Conservation (phyloP, 92 coral and sea anemone genomes). For the Metridium senile region DNA sequence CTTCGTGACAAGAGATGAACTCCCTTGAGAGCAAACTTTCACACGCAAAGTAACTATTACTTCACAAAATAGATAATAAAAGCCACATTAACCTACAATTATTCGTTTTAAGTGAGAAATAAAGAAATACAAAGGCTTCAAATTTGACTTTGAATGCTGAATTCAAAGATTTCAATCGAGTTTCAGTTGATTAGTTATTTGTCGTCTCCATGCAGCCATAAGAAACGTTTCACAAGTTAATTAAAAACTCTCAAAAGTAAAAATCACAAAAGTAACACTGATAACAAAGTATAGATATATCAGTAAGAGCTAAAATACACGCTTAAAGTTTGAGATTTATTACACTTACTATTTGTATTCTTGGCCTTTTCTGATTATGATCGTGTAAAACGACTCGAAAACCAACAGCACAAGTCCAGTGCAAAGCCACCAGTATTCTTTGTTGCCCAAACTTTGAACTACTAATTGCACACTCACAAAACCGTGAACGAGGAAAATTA, state of each 20-base stretch:
- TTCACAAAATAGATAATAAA: background rate
- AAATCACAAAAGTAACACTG: no score
- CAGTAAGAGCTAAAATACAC: no score
- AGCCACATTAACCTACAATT: background rate
- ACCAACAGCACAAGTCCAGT: constrained; percentile 75
- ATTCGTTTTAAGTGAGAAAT: background rate
- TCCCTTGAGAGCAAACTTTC: background rate
- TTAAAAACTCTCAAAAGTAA: no score
- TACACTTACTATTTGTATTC: constrained; percentile 99
- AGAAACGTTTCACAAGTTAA: no score
- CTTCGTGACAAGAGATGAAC: background rate
- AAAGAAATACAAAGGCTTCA: background rate
- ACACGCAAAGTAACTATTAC: background rate
- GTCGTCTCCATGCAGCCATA: no score
- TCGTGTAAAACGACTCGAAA: constrained; percentile 81
- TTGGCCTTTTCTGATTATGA: constrained; percentile 80
- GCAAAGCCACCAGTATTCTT: constrained; percentile 78
- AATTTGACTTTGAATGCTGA: background rate
- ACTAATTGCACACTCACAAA: constrained; percentile 65
- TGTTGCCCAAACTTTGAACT: constrained; percentile 24
- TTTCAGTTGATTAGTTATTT: no score
- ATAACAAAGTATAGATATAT: no score
- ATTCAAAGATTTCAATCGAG: no score
- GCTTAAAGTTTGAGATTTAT: no score
- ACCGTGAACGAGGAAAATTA: constrained; percentile 83